Evolutionary conservation across 92 coral and sea anemone species (phyloP).

Genomic region (Zoanthus sociatus): DNA sequence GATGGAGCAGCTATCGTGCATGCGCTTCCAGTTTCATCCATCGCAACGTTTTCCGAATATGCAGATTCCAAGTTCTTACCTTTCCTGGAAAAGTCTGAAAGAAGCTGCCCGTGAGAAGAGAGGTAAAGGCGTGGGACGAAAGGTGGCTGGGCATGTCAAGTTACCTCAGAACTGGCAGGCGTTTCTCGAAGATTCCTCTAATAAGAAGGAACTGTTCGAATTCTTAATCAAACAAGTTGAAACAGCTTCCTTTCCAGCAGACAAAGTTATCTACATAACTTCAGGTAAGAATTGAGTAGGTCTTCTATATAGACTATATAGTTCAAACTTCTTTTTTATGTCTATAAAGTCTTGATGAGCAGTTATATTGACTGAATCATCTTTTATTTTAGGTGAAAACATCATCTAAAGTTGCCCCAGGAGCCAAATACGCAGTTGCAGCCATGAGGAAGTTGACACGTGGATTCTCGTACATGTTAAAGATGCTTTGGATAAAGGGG

Average conservation of each 20-base stretch:
- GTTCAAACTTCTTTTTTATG: too few species aligned
- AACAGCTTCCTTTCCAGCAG: constrained; percentile 30
- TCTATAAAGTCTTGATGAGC: too few species aligned
- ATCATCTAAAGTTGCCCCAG: constrained; percentile 14
- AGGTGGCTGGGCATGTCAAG: constrained; percentile 32
- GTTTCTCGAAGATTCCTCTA: constrained; percentile 62
- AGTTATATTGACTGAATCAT: too few species aligned
- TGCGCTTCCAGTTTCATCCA: constrained; percentile 38
- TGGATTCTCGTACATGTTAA: constrained; percentile 54
- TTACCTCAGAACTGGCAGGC: not conserved
- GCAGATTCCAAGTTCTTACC: constrained; percentile 55
- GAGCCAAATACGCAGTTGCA: constrained; percentile 32
- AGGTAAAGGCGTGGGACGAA: constrained; percentile 53
- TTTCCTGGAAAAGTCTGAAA: constrained; percentile 45
- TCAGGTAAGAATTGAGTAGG: too few species aligned
- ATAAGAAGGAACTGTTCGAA: constrained; percentile 62
- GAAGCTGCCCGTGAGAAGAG: constrained; percentile 53
- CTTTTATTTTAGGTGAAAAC: not conserved
- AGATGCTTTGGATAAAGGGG: constrained; percentile 20
- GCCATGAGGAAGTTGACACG: constrained; percentile 64
- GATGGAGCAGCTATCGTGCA: constrained; percentile 47
- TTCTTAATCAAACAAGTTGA: constrained; percentile 52
- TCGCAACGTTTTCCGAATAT: constrained; percentile 27
- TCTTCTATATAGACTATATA: too few species aligned
- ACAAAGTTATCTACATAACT: not conserved